Evolutionary conservation across 1,140 invertebrate genomes (phyloP).

Genomic region (Sycophaga agraensis): DNA sequence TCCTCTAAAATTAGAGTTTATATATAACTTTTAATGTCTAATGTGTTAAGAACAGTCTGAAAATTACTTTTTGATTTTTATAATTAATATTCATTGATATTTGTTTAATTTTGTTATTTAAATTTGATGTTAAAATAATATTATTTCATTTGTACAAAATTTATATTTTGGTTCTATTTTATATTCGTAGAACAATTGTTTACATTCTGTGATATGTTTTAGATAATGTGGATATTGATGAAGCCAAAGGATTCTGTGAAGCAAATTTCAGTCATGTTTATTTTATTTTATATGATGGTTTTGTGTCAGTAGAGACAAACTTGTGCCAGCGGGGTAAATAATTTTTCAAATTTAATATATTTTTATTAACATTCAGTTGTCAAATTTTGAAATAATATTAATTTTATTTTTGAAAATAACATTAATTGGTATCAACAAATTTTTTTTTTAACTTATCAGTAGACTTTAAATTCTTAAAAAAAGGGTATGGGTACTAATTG

Average conservation of each 20-base stretch:
- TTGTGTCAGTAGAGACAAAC: conserved; percentile 86
- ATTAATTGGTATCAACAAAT: background rate
- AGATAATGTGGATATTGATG: conserved; percentile 89
- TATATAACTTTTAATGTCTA: background rate
- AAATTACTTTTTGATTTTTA: too few relatives aligned
- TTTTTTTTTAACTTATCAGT: background rate
- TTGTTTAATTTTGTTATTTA: too few relatives aligned
- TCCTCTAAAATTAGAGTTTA: background rate
- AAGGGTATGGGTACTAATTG: conserved; percentile 1
- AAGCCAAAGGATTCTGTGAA: conserved; percentile 91
- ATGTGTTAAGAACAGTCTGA: too few relatives aligned
- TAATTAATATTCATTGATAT: too few relatives aligned
- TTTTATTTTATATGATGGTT: conserved; percentile 93
- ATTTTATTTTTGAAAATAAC: background rate
- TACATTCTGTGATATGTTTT: too few relatives aligned
- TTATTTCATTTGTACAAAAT: too few relatives aligned
- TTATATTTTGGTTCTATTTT: too few relatives aligned
- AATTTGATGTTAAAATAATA: too few relatives aligned
- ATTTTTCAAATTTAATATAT: background rate
- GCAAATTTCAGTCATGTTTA: conserved; percentile 93
- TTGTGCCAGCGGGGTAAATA: conserved; percentile 84
- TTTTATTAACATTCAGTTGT: conserved; percentile 7
- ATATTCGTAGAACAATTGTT: too few relatives aligned
- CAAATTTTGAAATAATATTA: background rate
- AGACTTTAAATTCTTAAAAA: too few relatives aligned